A percentile compares a stretch with the other conserved stretches of the same genome.
These are phyloP conservation scores for Neogobius melanostomus DNA, from an alignment of 2,113 vertebrate genomes.

Conservation along the genomic window DNA sequence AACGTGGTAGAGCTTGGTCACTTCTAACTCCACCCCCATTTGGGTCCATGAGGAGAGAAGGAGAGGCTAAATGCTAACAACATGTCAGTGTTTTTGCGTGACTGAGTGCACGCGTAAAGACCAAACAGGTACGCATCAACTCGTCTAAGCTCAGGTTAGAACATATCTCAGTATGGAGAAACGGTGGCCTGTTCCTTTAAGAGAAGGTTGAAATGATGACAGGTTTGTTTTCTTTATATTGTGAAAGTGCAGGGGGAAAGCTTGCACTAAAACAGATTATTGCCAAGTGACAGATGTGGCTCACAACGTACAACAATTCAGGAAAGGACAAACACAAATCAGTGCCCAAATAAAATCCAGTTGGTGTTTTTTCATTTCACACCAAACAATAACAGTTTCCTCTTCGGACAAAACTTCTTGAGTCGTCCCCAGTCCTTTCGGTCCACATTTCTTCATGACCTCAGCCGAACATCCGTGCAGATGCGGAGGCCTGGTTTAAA, in stretches of 20 bases:
- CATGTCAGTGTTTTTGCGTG: too few relatives aligned
- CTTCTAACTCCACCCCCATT: too few relatives aligned
- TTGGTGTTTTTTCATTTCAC: neutral
- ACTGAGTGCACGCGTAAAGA: too few relatives aligned
- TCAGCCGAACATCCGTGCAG: neutral
- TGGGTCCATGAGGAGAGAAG: too few relatives aligned
- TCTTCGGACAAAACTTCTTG: neutral
- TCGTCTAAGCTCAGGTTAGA: too few relatives aligned
- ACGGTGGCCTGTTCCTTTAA: too few relatives aligned
- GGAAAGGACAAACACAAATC: neutral
- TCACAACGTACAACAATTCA: neutral
- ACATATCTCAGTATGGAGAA: too few relatives aligned
- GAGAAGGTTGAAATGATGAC: too few relatives aligned
- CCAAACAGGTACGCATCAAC: too few relatives aligned
- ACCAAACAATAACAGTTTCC: neutral
- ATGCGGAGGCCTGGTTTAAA: constrained; percentile 20
- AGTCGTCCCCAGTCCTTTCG: neutral
- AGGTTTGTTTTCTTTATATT: constrained; percentile 9
- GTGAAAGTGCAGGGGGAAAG: constrained; percentile 17
- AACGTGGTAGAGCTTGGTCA: too few relatives aligned
- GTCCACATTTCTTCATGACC: neutral
- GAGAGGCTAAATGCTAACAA: too few relatives aligned
- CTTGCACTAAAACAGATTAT: neutral
- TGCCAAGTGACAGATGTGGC: neutral
- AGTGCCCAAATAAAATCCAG: neutral